Base-by-base conservation (phyloP, 2,797 vertebrate genomes). In the Momotus momota region DNA sequence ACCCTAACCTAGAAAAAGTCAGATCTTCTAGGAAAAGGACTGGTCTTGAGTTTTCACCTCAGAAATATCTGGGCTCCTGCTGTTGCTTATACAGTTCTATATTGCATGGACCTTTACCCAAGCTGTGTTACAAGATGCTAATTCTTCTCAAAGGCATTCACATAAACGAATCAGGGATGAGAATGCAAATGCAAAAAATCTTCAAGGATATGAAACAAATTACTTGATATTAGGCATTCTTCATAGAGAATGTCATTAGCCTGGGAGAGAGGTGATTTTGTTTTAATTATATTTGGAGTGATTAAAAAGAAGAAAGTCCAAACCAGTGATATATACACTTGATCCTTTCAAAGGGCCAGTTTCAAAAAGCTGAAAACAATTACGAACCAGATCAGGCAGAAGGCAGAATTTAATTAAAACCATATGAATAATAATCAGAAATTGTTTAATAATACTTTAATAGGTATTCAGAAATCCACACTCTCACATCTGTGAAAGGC, bases 321-420 rank as follows among this genome's bases (percentile, higher is more conserved):
- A 81, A 82, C 5, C 14, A 85, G 17, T 33, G 35, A 41, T 62
- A 85, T n/a, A 70, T 38, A 14, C 21, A 48, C 52, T 82, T 48
- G 26, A 64, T 80, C 35, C 6, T 70, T 96, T 91, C 91, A 85
- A 91, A 91, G 79, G 31, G 8, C 6, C 11, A 60, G 40, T 90
- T 95, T 87, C 43, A 93, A 87, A 89, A 87, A 77, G 35, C 75
- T 86, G 79, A 87, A 94, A 94, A 64, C 29, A 89, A 71, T 90
- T 91, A 80, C 25, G 51, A 89, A 38, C 6, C 27, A 80, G 48
- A 92, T 60, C 35, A 92, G 22, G n/a, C 29, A 95, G 40, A 29
- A 94, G 60, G 8, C 9, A 89, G 51, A 87, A 45, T 80, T 94
- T 92, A 93, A 92, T 94, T 89, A 57, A 89, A 82, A 92, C n/a